A percentile compares a stretch with the other conserved stretches of the same genome.
phyloP scores from a whole-genome alignment of 2,113 vertebrate species.

The Thomomys bottae region DNA sequence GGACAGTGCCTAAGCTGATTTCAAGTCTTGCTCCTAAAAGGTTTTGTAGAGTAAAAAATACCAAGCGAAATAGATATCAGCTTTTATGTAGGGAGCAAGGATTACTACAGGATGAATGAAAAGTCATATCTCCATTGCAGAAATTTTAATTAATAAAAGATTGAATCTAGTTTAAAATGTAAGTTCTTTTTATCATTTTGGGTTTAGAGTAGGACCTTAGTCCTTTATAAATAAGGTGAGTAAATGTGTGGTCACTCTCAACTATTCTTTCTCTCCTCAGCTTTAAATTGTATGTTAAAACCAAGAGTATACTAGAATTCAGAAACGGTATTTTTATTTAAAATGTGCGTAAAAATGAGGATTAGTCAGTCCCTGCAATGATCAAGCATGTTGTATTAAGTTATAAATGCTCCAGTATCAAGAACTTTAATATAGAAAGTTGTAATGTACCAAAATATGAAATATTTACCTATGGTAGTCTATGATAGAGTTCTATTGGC shows the following conservation, averaged over 20 bases:
- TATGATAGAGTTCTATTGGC: not conserved
- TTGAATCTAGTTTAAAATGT: not conserved
- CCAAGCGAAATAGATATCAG: not conserved
- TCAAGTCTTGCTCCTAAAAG: conserved; percentile 22
- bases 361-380: not conserved
- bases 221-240: conserved; percentile 2
- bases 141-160: conserved; percentile 41
- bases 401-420: not conserved
- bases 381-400: not conserved
- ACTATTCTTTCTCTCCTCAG: not conserved
- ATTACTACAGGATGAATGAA: not conserved
- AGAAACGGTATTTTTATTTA: not conserved
- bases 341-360: not conserved
- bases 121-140: not conserved
- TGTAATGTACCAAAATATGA: not conserved
- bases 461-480: not conserved
- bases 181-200: not conserved
- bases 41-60: not conserved
- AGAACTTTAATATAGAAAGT: not conserved
- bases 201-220: not conserved
- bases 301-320: not conserved
- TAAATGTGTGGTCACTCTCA: not conserved
- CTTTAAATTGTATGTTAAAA: conserved; percentile 31
- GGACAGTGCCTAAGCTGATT: too few relatives aligned
- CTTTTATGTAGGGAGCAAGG: not conserved